Evolutionary conservation across 2,113 vertebrate genomes (phyloP).

Genomic region (Colius striatus): DNA sequence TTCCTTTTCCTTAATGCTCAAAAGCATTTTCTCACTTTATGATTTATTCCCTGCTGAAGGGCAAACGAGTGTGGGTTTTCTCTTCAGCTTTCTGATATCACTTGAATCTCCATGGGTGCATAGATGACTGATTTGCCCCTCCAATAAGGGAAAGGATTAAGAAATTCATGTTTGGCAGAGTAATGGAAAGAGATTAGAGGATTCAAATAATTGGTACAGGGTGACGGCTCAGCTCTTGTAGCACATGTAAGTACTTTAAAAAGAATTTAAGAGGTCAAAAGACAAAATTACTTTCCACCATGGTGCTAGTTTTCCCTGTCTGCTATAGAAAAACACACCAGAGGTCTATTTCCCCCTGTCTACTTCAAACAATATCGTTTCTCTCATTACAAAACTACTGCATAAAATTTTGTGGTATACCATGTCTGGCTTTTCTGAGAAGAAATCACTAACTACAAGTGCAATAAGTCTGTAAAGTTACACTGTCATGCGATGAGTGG

Average conservation of each 20-base stretch:
- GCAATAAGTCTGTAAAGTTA: constrained; percentile 3
- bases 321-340: constrained; percentile 24
- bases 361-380: constrained; percentile 32
- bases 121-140: background rate
- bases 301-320: constrained; percentile 18
- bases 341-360: constrained; percentile 35
- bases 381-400: constrained; percentile 28
- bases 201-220: constrained; percentile 30
- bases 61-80: background rate
- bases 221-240: background rate
- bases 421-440: background rate
- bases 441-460: background rate
- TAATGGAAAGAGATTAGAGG: constrained; percentile 51
- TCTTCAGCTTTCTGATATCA: constrained; percentile 22
- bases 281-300: constrained; percentile 49
- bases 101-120: background rate
- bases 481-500: background rate
- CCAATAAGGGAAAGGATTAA: constrained; percentile 35
- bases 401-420: constrained; percentile 41
- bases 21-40: background rate
- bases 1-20: background rate
- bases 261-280: constrained; percentile 55
- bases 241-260: constrained; percentile 34
- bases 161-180: constrained; percentile 20
- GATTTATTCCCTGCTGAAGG: constrained; percentile 1